Conservation (phyloP, 1,140 invertebrate genomes). For the Heterodera carotae region DNA sequence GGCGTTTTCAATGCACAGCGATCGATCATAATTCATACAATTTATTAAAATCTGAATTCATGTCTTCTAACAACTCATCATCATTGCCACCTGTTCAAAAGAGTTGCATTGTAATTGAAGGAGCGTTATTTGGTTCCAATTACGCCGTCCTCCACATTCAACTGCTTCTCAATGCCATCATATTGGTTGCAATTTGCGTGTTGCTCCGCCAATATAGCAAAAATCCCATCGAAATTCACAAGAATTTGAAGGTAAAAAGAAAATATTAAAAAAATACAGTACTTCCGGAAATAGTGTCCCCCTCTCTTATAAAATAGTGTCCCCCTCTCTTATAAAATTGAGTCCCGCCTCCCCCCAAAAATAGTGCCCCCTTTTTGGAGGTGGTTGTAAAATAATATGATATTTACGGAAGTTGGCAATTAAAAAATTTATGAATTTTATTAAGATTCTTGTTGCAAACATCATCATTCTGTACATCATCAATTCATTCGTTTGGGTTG, state of each 20-base stretch:
- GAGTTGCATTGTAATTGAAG: background rate
- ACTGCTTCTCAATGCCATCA: background rate
- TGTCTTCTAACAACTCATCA: background rate
- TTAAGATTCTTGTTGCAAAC: constrained; percentile 21
- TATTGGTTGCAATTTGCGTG: background rate
- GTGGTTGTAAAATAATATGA: no score
- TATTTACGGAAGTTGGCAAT: constrained; percentile 14
- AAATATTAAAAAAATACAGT: no score
- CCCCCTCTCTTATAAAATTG: no score
- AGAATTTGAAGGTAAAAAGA: background rate
- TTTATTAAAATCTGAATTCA: background rate
- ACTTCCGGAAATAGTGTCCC: no score
- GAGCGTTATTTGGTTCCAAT: background rate
- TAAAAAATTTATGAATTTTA: background rate
- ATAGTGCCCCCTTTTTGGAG: no score
- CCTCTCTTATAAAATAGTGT: no score
- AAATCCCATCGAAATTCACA: background rate
- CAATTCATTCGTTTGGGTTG: constrained; percentile 5
- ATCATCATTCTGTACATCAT: constrained; percentile 20
- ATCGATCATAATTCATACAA: no score
- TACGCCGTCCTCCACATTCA: constrained; percentile 3
- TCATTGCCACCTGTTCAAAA: background rate
- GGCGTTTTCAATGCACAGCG: no score
- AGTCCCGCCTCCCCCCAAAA: no score
- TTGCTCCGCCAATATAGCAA: background rate